These are phyloP conservation scores for Aotus griseimembra DNA, from an alignment of 2,797 vertebrate species.

Conservation along the genomic window DNA sequence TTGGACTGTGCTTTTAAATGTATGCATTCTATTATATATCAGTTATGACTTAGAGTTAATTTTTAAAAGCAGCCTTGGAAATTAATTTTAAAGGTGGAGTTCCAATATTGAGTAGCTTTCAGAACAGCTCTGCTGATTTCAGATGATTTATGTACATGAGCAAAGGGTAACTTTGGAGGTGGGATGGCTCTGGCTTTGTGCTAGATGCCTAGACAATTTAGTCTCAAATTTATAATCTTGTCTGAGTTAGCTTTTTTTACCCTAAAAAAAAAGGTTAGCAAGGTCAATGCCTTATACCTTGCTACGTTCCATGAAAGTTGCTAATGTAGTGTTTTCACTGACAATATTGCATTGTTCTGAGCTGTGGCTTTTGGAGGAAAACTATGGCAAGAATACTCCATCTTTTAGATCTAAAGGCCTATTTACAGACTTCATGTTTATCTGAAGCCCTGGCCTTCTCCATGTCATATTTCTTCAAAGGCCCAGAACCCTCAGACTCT, in stretches of 20 bases:
- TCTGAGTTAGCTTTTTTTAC: constrained; percentile 34
- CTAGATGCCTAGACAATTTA: neutral
- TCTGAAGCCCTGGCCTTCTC: constrained; percentile 6
- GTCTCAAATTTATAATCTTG: neutral
- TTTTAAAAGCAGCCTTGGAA: neutral
- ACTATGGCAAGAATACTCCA: neutral
- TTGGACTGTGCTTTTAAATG: neutral
- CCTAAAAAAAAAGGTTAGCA: neutral
- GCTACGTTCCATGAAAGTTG: constrained; percentile 27
- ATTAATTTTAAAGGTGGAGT: constrained; percentile 14
- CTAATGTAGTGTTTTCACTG: constrained; percentile 30
- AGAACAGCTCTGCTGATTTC: neutral
- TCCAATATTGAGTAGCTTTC: constrained; percentile 31
- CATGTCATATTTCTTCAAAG: neutral
- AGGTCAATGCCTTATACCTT: neutral
- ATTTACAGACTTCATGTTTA: constrained; percentile 1
- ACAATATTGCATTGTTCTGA: constrained; percentile 29
- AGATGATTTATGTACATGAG: neutral
- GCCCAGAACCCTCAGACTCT: neutral
- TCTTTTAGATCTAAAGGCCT: constrained; percentile 25
- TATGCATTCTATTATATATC: neutral
- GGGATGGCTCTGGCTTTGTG: neutral
- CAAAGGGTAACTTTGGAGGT: neutral
- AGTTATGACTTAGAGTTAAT: constrained; percentile 14
- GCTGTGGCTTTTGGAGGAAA: constrained; percentile 20